Conservation (phyloP, 2,113 vertebrate genomes). For the Sinosuthora webbiana region DNA sequence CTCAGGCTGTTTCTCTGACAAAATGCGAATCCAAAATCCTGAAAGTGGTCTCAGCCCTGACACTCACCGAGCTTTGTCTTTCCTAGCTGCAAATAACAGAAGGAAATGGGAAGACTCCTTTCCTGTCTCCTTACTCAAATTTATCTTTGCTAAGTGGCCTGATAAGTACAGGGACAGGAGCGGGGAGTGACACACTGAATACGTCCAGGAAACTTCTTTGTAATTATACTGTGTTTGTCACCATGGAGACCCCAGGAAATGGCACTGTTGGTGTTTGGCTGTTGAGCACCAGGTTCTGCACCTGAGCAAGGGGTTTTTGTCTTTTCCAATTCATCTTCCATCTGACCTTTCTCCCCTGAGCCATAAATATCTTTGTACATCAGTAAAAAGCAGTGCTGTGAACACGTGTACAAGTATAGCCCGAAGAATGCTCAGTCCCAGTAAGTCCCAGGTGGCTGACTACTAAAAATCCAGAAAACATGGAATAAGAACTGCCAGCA, state of each 20-base stretch:
- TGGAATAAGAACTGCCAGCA: not conserved
- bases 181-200: not conserved
- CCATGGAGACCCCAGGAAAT: not conserved
- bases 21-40: not conserved
- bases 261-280: not conserved
- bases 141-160: not conserved
- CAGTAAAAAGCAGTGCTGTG: not conserved
- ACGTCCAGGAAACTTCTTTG: not conserved
- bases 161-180: not conserved
- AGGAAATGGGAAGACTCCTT: not conserved
- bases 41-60: not conserved
- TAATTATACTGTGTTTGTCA: not conserved
- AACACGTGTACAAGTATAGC: not conserved
- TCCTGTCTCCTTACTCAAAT: not conserved
- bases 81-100: conserved; percentile 1
- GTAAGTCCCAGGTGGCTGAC: not conserved
- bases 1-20: not conserved
- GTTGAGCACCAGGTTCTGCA: not conserved
- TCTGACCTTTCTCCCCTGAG: not conserved
- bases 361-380: not conserved
- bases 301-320: not conserved
- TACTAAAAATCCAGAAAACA: not conserved
- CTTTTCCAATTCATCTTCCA: not conserved
- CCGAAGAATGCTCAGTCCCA: not conserved
- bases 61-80: not conserved